Evolutionary conservation across 2,113 vertebrate species (phyloP), one percentile per base, ranked within the genome.

Genomic region (Coptodon bakossiorum): DNA sequence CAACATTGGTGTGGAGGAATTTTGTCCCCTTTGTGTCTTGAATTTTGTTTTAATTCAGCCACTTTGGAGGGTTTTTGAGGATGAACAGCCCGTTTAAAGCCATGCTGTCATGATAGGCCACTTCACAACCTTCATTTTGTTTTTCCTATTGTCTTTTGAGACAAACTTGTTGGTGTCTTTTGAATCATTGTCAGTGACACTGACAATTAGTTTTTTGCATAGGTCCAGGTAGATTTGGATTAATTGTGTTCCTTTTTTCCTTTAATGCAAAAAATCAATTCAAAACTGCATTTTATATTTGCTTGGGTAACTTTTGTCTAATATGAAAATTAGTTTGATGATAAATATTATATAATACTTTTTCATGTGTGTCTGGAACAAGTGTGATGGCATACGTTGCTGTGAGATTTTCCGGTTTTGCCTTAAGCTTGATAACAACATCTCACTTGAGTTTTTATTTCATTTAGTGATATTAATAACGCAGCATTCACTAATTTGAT

Each of bases 1-100:
- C 40, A 24, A 27, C 22, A 45, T 27, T 10, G 3, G 13, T 2
- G 22, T 73, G 68, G 38, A 45, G 38, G 0, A 0, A 43, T 73
- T 73, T 73, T 45, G 22, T 24, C 13, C 22, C 38, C 10, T 2
- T 27, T 45, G 8, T 45, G 13, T 10, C 40, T 73, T 45, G 38
- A 45, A 1, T 73, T 66, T 38, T 73, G 8, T 27, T 27, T 73
- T 16, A 45, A 45, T 73, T 45, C 22, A 73, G 68, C 8, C 38
- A 27, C 38, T 45, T 45, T 73, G 22, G 8, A 27, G 13, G 11
- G 36, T 68, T 71, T 48, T 71, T 43, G 38, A 24, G 63, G 36
- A 68, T 68, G 7, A 40, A 40, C n/a, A 68, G 4, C 11, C 19
- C 40, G 19, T 43, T 43, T 2, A 9, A 68, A 40, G 36, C 2